Base-by-base conservation (phyloP, 2,888 invertebrate species). In the Limenitis arthemis region DNA sequence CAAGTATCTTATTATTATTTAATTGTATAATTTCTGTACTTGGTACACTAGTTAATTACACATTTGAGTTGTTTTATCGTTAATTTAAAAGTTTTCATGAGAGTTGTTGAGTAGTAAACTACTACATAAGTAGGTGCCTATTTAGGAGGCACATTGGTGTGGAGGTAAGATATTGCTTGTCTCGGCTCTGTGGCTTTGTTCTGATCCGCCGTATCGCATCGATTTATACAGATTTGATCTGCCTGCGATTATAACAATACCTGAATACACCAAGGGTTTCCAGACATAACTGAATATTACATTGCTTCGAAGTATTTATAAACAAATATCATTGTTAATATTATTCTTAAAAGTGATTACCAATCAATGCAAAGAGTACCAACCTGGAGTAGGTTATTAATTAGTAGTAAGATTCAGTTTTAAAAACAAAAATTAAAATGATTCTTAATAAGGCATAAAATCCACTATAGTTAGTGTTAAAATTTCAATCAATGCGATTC, bases 161-260 rank as follows among this genome's bases (percentile, higher is more conserved):
- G 31, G 51, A 47, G 55, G 51, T 49, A 42, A 47, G 56, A 60
- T 60, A 60, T 61, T 56, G 61, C 61, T 55, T 52, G 58, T 71
- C 75, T 73, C 68, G 65, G 53, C 65, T 72, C 72, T 63, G 79
- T 74, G 82, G 81, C 83, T 83, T 84, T 83, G 82, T 84, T 79
- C 78, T 73, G 74, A 78, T 75, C 74, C 47, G 71, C 72, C 79
- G 77, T 81, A 82, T 80, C 81, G 78, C 77, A 81, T 84, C 81
- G 81, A 84, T 84, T 83, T 80, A 80, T 82, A 78, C 81, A 80
- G 73, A 83, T 79, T 73, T 80, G 79, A 82, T 83, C 71, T 68
- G 67, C 64, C 71, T 69, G 66, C 63, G 66, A 66, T 63, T 28
- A 32, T 44, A 38, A 5, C 30, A 37, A n/a, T 28, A 42, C 40